Conservation (phyloP, 2,888 invertebrate species). For the Lepidonotus clava region DNA sequence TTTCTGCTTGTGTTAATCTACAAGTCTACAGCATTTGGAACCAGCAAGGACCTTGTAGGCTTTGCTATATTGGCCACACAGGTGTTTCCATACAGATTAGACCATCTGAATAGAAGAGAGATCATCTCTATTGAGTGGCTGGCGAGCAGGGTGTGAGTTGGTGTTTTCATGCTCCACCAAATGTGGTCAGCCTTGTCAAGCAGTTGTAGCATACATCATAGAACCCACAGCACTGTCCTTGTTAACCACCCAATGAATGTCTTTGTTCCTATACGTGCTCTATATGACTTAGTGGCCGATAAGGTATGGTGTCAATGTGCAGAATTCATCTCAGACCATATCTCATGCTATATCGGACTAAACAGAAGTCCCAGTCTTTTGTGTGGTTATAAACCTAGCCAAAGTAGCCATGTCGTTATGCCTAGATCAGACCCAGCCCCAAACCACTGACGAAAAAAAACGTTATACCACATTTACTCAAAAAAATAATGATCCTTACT, state of each 20-base stretch:
- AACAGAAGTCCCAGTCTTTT: too few species aligned
- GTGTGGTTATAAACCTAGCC: too few species aligned
- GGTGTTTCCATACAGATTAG: slow-evolving; percentile 42
- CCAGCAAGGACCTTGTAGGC: background rate
- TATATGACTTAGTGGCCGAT: slow-evolving; percentile 25
- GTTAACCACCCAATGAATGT: background rate
- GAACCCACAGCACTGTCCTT: background rate
- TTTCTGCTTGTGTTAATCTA: background rate
- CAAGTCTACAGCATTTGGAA: background rate
- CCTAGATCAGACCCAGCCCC: too few species aligned
- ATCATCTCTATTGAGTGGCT: background rate
- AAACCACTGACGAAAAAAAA: too few species aligned
- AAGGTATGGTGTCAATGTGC: too few species aligned
- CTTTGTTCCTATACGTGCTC: slow-evolving; percentile 13
- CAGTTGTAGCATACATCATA: slow-evolving; percentile 7
- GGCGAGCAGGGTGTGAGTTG: background rate
- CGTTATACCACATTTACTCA: too few species aligned
- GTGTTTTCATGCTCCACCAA: slow-evolving; percentile 19
- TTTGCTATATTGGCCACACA: background rate
- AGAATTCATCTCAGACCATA: too few species aligned
- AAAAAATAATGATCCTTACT: too few species aligned
- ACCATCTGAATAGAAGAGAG: slow-evolving; percentile 36
- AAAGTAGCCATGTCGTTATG: too few species aligned
- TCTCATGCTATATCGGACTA: too few species aligned
- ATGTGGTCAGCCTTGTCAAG: background rate